These are phyloP conservation scores for Rotaria macrura DNA, from an alignment of 2,888 invertebrate species.

Conservation along the genomic window DNA sequence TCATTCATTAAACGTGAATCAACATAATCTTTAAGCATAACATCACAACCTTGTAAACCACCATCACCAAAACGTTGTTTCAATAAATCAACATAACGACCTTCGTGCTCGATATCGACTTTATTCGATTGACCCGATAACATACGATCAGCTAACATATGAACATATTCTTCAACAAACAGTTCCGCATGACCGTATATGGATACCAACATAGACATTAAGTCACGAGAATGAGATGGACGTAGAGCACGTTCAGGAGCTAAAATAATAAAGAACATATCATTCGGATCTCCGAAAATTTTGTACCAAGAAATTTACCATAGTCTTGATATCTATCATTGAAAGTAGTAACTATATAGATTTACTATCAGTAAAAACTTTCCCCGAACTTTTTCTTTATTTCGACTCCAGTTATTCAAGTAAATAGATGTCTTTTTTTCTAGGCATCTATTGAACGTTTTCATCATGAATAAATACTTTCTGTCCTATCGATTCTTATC, in stretches of 20 bases:
- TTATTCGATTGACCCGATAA: conserved; percentile 38
- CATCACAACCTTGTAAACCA: conserved; percentile 79
- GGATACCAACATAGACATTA: conserved; percentile 92
- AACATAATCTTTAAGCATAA: conserved; percentile 91
- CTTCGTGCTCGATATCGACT: conserved; percentile 59
- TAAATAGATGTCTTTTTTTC: too few relatives aligned
- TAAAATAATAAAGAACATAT: conserved; percentile 56
- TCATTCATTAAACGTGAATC: conserved; percentile 87
- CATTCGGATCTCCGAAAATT: too few relatives aligned
- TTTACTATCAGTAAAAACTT: too few relatives aligned
- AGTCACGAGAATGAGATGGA: conserved; percentile 60
- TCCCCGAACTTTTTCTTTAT: too few relatives aligned
- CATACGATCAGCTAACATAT: conserved; percentile 69
- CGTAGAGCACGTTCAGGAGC: not conserved
- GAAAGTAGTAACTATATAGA: too few relatives aligned
- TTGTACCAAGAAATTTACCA: too few relatives aligned
- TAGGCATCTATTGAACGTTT: too few relatives aligned
- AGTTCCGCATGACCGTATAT: conserved; percentile 95
- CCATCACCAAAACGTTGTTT: conserved; percentile 57
- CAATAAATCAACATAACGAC: conserved; percentile 77
- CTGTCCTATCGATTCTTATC: too few relatives aligned
- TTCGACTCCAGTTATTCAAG: too few relatives aligned
- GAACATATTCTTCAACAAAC: conserved; percentile 93
- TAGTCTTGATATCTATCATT: too few relatives aligned
- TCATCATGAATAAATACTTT: too few relatives aligned